These are phyloP conservation scores for Drosophila sulfurigaster DNA, from an alignment of 1,140 invertebrate genomes.

Conservation along the genomic window DNA sequence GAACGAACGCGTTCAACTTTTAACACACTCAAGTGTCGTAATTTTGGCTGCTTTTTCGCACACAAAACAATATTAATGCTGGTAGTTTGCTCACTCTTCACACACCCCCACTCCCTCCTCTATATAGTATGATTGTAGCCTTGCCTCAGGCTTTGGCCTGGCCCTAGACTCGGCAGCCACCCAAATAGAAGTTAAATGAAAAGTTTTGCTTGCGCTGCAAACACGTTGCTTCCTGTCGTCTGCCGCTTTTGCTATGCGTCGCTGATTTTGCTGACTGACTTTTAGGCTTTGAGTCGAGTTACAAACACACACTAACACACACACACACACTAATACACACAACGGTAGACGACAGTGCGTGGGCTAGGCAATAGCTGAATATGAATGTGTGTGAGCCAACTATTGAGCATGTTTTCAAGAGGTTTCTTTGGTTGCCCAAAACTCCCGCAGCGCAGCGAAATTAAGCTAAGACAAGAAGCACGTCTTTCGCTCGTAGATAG, in stretches of 20 bases:
- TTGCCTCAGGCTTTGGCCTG: background rate
- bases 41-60: constrained; percentile 83
- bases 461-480: constrained; percentile 56
- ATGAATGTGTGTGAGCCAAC: constrained; percentile 32
- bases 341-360: background rate
- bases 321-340: constrained; percentile 27
- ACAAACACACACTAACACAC: constrained; percentile 40
- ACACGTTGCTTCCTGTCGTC: constrained; percentile 79
- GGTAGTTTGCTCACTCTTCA: constrained; percentile 57
- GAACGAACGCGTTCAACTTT: constrained; percentile 77
- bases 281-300: constrained; percentile 75
- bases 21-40: constrained; percentile 83
- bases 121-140: background rate
- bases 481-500: background rate
- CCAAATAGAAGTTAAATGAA: constrained; percentile 76
- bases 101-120: background rate
- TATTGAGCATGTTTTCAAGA: constrained; percentile 45
- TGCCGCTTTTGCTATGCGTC: constrained; percentile 70
- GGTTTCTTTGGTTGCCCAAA: constrained; percentile 43
- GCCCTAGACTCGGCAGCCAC: constrained; percentile 6
- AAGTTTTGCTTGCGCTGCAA: constrained; percentile 81
- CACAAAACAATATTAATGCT: constrained; percentile 83
- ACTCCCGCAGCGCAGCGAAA: constrained; percentile 53
- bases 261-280: constrained; percentile 76
- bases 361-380: constrained; percentile 31